These are phyloP conservation scores for Lamprotornis superbus DNA, from an alignment of 2,113 vertebrate genomes.

Conservation along the genomic window DNA sequence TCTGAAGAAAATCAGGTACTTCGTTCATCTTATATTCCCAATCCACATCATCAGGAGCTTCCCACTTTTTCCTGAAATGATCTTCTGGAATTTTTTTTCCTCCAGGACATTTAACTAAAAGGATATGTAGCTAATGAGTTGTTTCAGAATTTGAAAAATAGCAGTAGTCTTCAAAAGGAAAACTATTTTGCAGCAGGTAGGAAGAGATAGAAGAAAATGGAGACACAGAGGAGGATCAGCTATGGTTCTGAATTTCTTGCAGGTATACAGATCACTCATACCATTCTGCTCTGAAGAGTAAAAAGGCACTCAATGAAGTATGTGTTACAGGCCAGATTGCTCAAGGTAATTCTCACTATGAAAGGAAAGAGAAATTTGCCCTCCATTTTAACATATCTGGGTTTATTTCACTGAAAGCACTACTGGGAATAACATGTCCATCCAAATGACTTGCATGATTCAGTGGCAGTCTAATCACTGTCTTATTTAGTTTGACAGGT, in stretches of 20 bases:
- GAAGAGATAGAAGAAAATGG: not conserved
- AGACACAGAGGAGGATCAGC: not conserved
- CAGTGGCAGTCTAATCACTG: not conserved
- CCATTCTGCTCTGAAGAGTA: not conserved
- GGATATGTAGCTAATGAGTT: not conserved
- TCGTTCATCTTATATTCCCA: not conserved
- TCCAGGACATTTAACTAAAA: not conserved
- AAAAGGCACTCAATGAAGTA: not conserved
- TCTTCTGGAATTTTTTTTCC: not conserved
- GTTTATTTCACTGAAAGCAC: slow-evolving; percentile 48
- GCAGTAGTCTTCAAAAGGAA: not conserved
- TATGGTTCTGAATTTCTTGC: not conserved
- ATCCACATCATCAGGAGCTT: not conserved
- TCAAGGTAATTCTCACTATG: not conserved
- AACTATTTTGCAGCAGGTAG: not conserved
- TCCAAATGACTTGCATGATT: slow-evolving; percentile 40
- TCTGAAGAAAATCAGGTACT: not conserved
- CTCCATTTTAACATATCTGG: slow-evolving; percentile 20
- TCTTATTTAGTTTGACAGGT: not conserved
- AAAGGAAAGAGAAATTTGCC: slow-evolving; percentile 24
- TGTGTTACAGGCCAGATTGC: not conserved
- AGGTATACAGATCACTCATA: not conserved
- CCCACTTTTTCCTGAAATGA: not conserved
- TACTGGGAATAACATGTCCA: slow-evolving; percentile 32
- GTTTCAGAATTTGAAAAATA: not conserved